Evolutionary conservation across 2,113 vertebrate species (phyloP), one percentile per base, ranked within the genome.

Genomic region (Meleagris gallopavo): DNA sequence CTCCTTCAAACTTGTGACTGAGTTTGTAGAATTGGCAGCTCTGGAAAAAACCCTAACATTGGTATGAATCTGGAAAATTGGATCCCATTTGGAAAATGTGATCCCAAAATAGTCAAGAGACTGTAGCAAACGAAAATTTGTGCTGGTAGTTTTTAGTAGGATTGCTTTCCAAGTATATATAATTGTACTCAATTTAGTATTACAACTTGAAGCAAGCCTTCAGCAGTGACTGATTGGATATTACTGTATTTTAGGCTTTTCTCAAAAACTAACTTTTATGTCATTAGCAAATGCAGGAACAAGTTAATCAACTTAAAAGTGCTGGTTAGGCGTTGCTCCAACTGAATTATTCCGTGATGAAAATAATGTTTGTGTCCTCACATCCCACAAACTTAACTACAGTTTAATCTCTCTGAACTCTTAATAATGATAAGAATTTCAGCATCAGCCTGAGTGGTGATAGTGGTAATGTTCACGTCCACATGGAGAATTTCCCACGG

Each of bases 401-500:
- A 17, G 36, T 41, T 65, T 75, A 90, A 95, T 96, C 95, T 94
- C 65, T 83, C 19, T 85, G 83, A 78, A 64, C 77, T 81, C 78
- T 74, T 55, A 25, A 21, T 67, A 38, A 58, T 0, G 90, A 97
- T 91, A 94, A 94, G 67, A 64, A 52, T 66, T 34, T 84, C 65
- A 48, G n/a, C 45, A 38, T 87, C 83, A 40, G 73, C 22, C 24
- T 17, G 45, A 55, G 83, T 13, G 54, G 43, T 48, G 93, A 75
- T 86, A 85, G 55, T 43, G 76, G 62, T 70, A 73, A 41, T 22
- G 79, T 83, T 94, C 60, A 19, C 46, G 8, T 93, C 95, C 98
- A 96, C 86, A 40, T 97, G 98, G 95, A 50, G 48, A 15, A 20
- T 86, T 97, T 98, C 98, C 93, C 98, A 98, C 83, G 81, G 76